These are phyloP conservation scores for Oncorhynchus gorbuscha DNA, from an alignment of 2,113 vertebrate genomes.

Conservation along the genomic window DNA sequence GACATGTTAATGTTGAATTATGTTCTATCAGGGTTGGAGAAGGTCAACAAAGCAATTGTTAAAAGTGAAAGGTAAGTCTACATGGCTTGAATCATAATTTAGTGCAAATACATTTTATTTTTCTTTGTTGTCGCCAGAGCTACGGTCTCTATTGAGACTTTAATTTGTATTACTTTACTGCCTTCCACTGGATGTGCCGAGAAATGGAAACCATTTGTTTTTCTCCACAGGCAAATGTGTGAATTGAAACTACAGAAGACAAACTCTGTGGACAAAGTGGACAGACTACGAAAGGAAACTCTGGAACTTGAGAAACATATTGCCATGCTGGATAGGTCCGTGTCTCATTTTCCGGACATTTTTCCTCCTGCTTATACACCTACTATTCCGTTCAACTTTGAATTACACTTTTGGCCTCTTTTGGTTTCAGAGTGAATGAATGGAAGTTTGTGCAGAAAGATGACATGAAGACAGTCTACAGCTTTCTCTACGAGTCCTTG, in stretches of 20 bases:
- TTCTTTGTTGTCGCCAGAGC: not conserved
- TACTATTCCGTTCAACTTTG: not conserved
- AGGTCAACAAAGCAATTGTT: constrained; percentile 41
- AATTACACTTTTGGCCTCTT: not conserved
- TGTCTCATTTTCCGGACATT: not conserved
- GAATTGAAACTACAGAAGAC: constrained; percentile 60
- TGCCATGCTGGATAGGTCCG: constrained; percentile 53
- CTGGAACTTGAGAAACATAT: constrained; percentile 52
- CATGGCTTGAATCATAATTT: constrained; percentile 12
- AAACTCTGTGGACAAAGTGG: constrained; percentile 47
- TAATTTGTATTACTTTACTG: not conserved
- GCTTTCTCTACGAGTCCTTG: constrained; percentile 68
- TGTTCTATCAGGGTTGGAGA: constrained; percentile 53
- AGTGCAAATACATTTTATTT: not conserved
- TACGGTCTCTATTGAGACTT: not conserved
- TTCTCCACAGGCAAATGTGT: constrained; percentile 54
- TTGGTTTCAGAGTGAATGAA: constrained; percentile 66
- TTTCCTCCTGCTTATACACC: not conserved
- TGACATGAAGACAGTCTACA: constrained; percentile 45
- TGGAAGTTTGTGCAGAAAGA: constrained; percentile 57
- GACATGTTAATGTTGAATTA: not conserved
- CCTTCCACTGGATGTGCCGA: no score
- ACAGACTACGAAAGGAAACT: constrained; percentile 52
- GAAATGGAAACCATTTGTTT: not conserved
- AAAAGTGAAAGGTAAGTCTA: constrained; percentile 55